A percentile compares a stretch with the other conserved stretches of the same genome.
These are phyloP conservation scores for Coelopa frigida DNA, from an alignment of 1,140 invertebrate genomes.

Conservation along the genomic window DNA sequence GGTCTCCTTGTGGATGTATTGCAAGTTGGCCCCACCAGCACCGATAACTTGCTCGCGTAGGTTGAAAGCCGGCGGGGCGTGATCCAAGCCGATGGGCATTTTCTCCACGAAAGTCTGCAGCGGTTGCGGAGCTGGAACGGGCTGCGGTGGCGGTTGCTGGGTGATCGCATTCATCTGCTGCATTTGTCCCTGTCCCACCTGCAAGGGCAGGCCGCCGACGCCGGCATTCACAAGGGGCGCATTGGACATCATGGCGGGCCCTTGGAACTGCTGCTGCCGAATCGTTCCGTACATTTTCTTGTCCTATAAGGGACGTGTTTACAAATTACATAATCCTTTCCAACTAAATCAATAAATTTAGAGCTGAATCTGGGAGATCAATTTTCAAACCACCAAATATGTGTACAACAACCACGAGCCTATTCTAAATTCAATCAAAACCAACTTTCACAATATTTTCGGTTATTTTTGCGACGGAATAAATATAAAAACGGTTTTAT, in stretches of 20 bases:
- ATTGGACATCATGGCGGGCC: too few species aligned
- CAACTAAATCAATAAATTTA: background rate
- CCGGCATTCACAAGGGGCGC: too few species aligned
- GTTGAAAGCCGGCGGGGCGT: constrained; percentile 67
- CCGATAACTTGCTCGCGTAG: constrained; percentile 55
- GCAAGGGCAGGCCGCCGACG: too few species aligned
- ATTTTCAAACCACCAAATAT: too few species aligned
- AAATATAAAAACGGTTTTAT: too few species aligned
- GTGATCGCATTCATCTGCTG: background rate
- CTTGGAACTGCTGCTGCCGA: too few species aligned
- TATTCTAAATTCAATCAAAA: too few species aligned
- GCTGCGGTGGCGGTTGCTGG: background rate
- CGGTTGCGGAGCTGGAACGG: background rate
- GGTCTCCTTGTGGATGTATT: constrained; percentile 70
- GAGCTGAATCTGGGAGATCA: too few species aligned
- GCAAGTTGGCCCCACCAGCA: constrained; percentile 60
- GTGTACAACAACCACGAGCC: too few species aligned
- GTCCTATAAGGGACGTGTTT: background rate
- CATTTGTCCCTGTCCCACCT: background rate
- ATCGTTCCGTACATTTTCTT: too few species aligned
- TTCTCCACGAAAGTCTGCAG: constrained; percentile 53
- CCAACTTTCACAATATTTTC: too few species aligned
- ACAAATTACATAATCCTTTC: background rate
- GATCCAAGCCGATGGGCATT: constrained; percentile 68
- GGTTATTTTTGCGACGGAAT: too few species aligned